phyloP scores from a whole-genome alignment of 2,113 vertebrate species.

The Austrofundulus limnaeus region DNA sequence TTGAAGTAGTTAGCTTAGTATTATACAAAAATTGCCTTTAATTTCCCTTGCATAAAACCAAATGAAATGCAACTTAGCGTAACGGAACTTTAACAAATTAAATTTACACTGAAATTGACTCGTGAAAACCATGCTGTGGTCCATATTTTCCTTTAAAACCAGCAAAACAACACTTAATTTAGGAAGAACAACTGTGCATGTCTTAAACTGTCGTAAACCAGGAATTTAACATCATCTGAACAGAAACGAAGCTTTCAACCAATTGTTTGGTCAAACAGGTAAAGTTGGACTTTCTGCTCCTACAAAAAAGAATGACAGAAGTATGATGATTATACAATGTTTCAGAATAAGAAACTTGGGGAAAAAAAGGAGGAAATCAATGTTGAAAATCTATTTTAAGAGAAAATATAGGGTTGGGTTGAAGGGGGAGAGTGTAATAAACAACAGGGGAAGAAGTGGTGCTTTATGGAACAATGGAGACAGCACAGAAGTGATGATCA shows the following conservation, averaged over 20 bases:
- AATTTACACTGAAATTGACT: too few species aligned
- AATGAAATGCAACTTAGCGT: too few species aligned
- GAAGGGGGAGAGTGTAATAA: background rate
- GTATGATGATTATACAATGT: background rate
- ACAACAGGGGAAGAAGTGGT: slow-evolving; percentile 22
- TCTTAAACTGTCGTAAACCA: background rate
- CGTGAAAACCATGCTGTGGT: too few species aligned
- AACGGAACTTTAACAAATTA: too few species aligned
- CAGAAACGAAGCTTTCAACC: background rate
- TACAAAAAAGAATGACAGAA: background rate
- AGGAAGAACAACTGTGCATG: background rate
- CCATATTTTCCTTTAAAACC: too few species aligned
- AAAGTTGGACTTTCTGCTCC: background rate
- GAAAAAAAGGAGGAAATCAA: slow-evolving; percentile 11
- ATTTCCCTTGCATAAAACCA: too few species aligned
- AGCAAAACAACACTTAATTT: too few species aligned
- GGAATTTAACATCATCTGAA: background rate
- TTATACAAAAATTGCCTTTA: too few species aligned
- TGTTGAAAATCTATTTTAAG: slow-evolving; percentile 7
- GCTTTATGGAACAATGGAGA: slow-evolving; percentile 29
- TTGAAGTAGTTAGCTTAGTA: too few species aligned
- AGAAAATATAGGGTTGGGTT: background rate
- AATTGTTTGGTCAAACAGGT: background rate
- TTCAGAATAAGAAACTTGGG: slow-evolving; percentile 8
- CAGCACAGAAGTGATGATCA: slow-evolving; percentile 32